A percentile compares a stretch with the other conserved stretches of the same genome.
phyloP scores from a whole-genome alignment of 2,797 vertebrate species.

The Threskiornis aethiopicus region DNA sequence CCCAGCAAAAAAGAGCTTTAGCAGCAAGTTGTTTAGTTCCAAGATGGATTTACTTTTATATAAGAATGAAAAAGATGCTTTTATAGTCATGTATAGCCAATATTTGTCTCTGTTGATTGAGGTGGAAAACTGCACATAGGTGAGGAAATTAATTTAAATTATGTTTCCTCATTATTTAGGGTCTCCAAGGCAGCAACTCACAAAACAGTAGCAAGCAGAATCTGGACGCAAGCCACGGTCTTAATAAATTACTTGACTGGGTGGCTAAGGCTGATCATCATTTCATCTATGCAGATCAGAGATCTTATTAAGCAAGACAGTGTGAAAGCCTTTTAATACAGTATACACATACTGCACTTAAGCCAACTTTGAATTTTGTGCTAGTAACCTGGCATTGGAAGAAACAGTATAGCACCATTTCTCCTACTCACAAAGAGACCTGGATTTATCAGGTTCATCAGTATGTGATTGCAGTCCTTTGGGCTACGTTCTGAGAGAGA shows the following conservation, averaged over 20 bases:
- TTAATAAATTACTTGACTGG: background rate
- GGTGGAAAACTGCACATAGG: background rate
- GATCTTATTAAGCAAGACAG: background rate
- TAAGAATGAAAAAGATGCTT: background rate
- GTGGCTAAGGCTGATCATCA: background rate
- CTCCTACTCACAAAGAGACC: background rate
- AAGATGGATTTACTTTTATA: background rate
- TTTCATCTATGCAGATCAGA: background rate
- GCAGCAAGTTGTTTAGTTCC: background rate
- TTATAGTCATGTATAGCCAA: background rate
- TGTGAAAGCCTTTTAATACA: background rate
- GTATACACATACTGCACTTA: background rate
- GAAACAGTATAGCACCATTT: background rate
- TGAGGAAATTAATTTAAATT: background rate
- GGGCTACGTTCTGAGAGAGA: background rate
- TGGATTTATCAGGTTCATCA: background rate
- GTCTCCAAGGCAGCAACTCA: background rate
- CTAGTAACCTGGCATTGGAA: background rate
- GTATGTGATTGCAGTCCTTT: rapidly evolving
- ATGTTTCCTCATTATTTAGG: background rate
- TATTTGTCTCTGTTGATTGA: background rate
- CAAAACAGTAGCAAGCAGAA: background rate
- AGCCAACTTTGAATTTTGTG: background rate
- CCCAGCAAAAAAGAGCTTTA: background rate
- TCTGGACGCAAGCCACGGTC: background rate